Conservation (phyloP, 2,113 vertebrate species). For the Ctenomys sociabilis region DNA sequence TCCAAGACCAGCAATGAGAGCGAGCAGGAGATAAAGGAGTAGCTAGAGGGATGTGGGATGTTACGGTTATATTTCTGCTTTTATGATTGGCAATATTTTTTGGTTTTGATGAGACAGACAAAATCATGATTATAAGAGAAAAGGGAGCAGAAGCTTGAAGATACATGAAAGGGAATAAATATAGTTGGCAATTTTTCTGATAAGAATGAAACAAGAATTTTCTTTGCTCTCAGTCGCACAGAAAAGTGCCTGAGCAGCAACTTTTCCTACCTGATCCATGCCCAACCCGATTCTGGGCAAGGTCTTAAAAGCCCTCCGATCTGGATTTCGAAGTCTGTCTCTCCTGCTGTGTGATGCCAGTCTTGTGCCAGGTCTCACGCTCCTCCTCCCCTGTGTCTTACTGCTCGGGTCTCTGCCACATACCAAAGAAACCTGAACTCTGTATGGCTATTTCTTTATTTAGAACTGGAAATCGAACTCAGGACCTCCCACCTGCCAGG, state of each 20-base stretch:
- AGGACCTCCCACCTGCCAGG: too few species aligned
- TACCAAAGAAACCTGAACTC: not conserved
- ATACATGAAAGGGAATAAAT: not conserved
- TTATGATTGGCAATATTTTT: not conserved
- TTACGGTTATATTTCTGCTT: not conserved
- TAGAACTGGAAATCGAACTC: too few species aligned
- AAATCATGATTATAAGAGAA: not conserved
- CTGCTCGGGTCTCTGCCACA: not conserved
- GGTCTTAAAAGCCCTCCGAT: not conserved
- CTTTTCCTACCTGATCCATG: not conserved
- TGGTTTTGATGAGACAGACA: not conserved
- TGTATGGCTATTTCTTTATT: not conserved
- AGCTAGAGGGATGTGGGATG: not conserved
- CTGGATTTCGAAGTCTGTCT: not conserved
- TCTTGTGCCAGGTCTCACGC: not conserved
- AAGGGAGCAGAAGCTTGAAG: not conserved
- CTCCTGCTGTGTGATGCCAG: not conserved
- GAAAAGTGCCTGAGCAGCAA: not conserved
- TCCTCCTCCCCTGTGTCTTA: not conserved
- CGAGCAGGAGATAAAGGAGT: fast-evolving
- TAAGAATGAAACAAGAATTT: not conserved
- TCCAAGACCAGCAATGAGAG: not conserved
- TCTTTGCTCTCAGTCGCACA: not conserved
- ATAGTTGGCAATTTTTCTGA: not conserved
- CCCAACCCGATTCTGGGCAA: not conserved